Evolutionary conservation across 92 coral and sea anemone genomes (phyloP).

Genomic region (Palythoa heliodiscus): DNA sequence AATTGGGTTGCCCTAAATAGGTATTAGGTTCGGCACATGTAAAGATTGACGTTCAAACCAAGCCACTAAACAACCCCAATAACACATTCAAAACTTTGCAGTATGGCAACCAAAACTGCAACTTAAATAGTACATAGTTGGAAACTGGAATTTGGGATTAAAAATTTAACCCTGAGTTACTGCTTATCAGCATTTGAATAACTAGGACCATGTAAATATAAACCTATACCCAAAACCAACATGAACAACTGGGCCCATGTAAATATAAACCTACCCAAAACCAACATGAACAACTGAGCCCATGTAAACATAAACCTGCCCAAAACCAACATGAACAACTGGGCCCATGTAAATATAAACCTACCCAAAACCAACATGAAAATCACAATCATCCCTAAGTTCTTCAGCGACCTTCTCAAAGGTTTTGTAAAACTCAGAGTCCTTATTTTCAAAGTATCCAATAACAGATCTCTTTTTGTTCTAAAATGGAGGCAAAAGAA

Average conservation of each 20-base stretch:
- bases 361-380: slow-evolving; percentile 97
- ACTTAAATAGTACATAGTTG: too few relatives aligned
- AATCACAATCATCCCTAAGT: slow-evolving; percentile 89
- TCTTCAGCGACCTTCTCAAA: slow-evolving; percentile 85
- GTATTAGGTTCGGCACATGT: too few relatives aligned
- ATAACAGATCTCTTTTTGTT: slow-evolving; percentile 73
- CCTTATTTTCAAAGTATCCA: slow-evolving; percentile 89
- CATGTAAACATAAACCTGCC: slow-evolving; percentile 57
- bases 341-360: neutral
- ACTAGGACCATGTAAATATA: neutral
- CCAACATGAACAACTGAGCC: slow-evolving; percentile 68
- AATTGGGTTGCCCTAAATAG: too few relatives aligned
- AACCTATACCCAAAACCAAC: slow-evolving; percentile 93
- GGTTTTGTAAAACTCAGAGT: slow-evolving; percentile 71
- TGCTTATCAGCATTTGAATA: neutral
- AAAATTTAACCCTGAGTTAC: neutral
- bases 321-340: slow-evolving; percentile 85
- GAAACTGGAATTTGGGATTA: too few relatives aligned
- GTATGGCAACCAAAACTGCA: too few relatives aligned
- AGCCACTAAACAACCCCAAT: too few relatives aligned
- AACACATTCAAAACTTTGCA: too few relatives aligned
- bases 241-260: slow-evolving; percentile 39
- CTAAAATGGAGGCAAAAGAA: slow-evolving; percentile 47
- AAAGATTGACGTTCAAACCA: too few relatives aligned
- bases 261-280: slow-evolving; percentile 78